Percentiles rank a stretch among this genome's conserved stretches.
Evolutionary conservation across 2,797 vertebrate species (phyloP).

Genomic region (Limnodromus scolopaceus): DNA sequence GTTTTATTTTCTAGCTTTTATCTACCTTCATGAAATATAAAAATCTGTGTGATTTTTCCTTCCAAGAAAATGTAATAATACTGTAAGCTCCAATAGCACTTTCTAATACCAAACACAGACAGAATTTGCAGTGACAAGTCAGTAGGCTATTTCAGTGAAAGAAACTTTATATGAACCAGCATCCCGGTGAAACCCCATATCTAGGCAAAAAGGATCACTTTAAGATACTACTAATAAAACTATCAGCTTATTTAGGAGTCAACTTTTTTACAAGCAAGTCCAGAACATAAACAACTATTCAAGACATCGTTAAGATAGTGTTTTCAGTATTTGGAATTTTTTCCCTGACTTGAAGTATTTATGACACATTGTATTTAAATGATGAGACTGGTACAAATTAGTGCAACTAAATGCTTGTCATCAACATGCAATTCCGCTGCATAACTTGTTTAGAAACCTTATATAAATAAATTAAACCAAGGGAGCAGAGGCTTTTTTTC

Average conservation of each 20-base stretch:
- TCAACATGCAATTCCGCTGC: background rate
- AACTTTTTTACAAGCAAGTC: background rate
- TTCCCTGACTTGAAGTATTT: background rate
- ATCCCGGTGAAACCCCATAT: background rate
- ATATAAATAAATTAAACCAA: background rate
- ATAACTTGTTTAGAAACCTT: background rate
- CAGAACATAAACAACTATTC: background rate
- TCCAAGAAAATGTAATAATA: background rate
- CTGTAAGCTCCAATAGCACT: background rate
- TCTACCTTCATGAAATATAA: background rate
- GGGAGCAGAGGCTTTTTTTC: background rate
- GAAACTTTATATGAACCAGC: background rate
- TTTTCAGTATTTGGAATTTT: background rate
- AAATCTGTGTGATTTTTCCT: background rate
- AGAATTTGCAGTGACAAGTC: background rate
- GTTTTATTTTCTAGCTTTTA: slow-evolving; percentile 2
- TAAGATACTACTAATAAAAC: slow-evolving; percentile 1
- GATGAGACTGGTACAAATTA: background rate
- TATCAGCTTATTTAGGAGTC: background rate
- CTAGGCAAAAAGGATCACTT: background rate
- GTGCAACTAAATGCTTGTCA: background rate
- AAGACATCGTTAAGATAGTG: background rate
- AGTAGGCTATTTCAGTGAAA: background rate
- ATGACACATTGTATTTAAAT: background rate
- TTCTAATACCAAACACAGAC: background rate